These are phyloP conservation scores for Falco peregrinus DNA, from an alignment of 2,797 vertebrate genomes.

Conservation along the genomic window DNA sequence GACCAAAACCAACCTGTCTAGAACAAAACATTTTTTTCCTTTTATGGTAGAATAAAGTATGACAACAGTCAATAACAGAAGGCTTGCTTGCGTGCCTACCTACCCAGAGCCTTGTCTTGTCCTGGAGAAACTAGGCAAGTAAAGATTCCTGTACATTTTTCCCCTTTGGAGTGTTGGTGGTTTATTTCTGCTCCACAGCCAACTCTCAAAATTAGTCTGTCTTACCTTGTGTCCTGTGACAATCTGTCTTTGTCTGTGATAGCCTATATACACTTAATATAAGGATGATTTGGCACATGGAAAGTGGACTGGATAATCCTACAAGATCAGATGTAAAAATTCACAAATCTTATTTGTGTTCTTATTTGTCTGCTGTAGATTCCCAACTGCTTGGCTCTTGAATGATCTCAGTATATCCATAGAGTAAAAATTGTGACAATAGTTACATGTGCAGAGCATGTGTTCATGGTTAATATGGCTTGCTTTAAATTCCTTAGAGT, in stretches of 20 bases:
- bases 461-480: background rate
- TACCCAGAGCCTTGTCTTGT: background rate
- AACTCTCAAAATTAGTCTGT: background rate
- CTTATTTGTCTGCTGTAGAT: background rate
- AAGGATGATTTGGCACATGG: background rate
- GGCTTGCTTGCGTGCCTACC: background rate
- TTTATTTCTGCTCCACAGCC: background rate
- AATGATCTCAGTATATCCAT: background rate
- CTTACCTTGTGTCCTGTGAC: background rate
- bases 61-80: background rate
- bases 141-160: background rate
- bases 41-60: background rate
- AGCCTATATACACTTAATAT: background rate
- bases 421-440: background rate
- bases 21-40: background rate
- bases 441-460: background rate
- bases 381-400: background rate
- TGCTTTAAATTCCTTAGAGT: background rate
- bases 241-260: background rate
- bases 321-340: background rate
- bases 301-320: background rate
- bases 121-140: background rate
- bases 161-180: background rate
- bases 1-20: background rate
- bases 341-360: background rate